Conservation (phyloP, 2,797 vertebrate genomes). For the Heliangelus exortis region DNA sequence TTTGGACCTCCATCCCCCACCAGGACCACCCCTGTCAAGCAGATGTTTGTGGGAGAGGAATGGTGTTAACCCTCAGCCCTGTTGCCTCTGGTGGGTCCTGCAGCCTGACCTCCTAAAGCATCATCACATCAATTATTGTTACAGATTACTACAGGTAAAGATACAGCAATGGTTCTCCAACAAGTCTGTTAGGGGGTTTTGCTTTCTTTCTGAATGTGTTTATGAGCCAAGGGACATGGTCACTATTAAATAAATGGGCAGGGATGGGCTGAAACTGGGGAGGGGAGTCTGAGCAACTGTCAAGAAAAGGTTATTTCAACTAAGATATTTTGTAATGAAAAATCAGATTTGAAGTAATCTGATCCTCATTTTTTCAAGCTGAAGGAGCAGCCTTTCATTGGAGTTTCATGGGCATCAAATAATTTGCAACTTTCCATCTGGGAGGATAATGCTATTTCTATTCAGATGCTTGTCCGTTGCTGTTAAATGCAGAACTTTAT, state of each 20-base stretch:
- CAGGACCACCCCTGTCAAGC: background rate
- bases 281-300: background rate
- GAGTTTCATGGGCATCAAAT: background rate
- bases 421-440: background rate
- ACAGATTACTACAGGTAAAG: too few relatives aligned
- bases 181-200: fast-evolving
- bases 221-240: fast-evolving
- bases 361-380: background rate
- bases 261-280: background rate
- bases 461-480: background rate
- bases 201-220: background rate
- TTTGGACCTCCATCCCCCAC: background rate
- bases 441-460: background rate
- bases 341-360: background rate
- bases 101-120: background rate
- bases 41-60: background rate
- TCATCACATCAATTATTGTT: too few relatives aligned
- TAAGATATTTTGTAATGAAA: background rate
- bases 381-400: background rate
- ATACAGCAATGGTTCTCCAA: background rate
- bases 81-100: fast-evolving
- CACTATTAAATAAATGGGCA: background rate
- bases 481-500: background rate
- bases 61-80: background rate
- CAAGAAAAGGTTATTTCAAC: background rate